These are phyloP conservation scores for Jordanella pulchra DNA, from an alignment of 2,797 vertebrate genomes.

Conservation along the genomic window DNA sequence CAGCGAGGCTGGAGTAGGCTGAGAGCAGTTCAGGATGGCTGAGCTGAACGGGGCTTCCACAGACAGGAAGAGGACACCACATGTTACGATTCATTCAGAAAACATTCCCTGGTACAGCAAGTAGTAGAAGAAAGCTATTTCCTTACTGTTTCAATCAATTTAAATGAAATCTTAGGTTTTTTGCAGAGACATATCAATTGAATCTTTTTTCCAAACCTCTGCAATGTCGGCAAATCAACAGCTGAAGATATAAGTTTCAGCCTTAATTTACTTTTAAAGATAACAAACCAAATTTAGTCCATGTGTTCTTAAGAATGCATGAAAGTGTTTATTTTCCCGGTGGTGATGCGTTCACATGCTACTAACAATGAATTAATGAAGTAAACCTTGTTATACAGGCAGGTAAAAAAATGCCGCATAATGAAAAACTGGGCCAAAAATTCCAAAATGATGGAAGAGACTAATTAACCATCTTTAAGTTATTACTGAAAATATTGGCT, in stretches of 20 bases:
- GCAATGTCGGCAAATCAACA: too few relatives aligned
- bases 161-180: too few relatives aligned
- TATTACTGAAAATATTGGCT: too few relatives aligned
- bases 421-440: neutral
- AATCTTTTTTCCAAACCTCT: too few relatives aligned
- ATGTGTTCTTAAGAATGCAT: too few relatives aligned
- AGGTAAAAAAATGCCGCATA: neutral
- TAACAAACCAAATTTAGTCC: too few relatives aligned
- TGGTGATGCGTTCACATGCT: too few relatives aligned
- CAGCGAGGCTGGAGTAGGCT: slow-evolving; percentile 38
- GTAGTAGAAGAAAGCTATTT: neutral
- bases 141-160: neutral
- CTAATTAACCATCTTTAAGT: neutral
- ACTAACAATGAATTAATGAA: too few relatives aligned
- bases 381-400: neutral
- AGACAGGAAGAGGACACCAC: neutral
- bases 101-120: neutral
- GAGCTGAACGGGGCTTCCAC: slow-evolving; percentile 31
- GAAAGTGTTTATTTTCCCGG: too few relatives aligned
- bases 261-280: too few relatives aligned
- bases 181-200: too few relatives aligned
- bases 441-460: neutral
- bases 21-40: slow-evolving; percentile 48
- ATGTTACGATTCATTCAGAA: neutral
- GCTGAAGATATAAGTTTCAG: too few relatives aligned